Evolutionary conservation across 2,888 invertebrate genomes (phyloP), one percentile per base, ranked within the genome.

Genomic region (Eumacrocentrus americanus): DNA sequence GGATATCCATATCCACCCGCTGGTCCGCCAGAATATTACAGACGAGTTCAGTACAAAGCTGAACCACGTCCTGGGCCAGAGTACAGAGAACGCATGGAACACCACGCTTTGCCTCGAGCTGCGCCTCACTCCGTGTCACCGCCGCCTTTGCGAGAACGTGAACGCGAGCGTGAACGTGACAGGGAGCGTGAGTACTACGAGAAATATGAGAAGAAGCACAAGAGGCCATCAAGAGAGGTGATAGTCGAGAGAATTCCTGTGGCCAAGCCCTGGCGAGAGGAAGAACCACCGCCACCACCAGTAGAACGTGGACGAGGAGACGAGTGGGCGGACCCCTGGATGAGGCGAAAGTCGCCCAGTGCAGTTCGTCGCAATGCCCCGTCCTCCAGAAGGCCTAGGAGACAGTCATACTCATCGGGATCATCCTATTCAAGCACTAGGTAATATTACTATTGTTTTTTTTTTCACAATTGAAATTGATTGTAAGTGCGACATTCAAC

Each of bases 281-380:
- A 80, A 44, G 81, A 81, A 46, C 69, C 29, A 29, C 29, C 29
- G 29, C 29, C 72, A 23, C 74, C 76, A 0, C 71, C 76, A 2
- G 64, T 70, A 0, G 79, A 79, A 56, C 70, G 79, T 9, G 79
- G 78, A 55, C 86, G 87, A 42, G 91, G 88, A 0, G 95, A 96
- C 77, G 95, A 95, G 73, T 97, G 96, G 95, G 91, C 91, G 42
- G 96, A 97, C 83, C 96, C 96, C 0, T 97, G 96, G 96, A 94
- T 94, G 90, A 82, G 90, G 29, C 86, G 87, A 2, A 89, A 89
- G 70, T 89, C 89, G 2, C 88, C 88, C 0, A 77, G 72, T 2
- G 70, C 77, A 0, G 70, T 77, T 3, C 73, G 78, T 16, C 65
- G 76, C 6, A 78, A 76, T 44, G 69, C 73, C 5, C 66, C 70